phyloP scores from a whole-genome alignment of 1,140 invertebrate genomes.

The Drosophila subpulchrella region DNA sequence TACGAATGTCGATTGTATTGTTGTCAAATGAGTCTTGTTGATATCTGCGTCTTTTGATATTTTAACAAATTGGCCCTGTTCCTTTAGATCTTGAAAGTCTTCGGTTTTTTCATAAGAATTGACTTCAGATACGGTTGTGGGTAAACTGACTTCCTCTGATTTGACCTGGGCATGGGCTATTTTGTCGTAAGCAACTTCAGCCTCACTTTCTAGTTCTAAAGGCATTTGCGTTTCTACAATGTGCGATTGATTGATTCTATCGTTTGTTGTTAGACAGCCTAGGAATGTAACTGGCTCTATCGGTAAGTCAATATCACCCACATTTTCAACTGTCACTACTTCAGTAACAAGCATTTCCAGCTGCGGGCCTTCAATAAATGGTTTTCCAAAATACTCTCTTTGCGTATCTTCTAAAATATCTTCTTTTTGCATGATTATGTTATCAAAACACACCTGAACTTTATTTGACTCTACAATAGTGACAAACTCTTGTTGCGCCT shows the following conservation, averaged over 20 bases:
- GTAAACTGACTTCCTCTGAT: conserved; percentile 19
- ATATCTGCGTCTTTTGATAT: conserved; percentile 13
- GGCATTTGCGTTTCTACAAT: conserved; percentile 22
- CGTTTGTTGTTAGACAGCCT: conserved; percentile 1
- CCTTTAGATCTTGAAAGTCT: conserved; percentile 13
- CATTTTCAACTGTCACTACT: conserved; percentile 53
- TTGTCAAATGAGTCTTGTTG: conserved; percentile 39
- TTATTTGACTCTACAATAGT: conserved; percentile 35
- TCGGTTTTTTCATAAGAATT: conserved; percentile 48
- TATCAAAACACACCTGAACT: conserved; percentile 32
- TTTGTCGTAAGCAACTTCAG: neutral
- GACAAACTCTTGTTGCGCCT: conserved; percentile 24
- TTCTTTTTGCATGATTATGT: conserved; percentile 58
- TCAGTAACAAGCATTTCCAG: conserved; percentile 58
- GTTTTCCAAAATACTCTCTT: conserved; percentile 51
- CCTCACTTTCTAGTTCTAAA: conserved; percentile 35
- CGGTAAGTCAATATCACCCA: conserved; percentile 20
- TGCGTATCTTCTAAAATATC: conserved; percentile 18
- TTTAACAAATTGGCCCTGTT: conserved; percentile 6
- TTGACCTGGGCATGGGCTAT: conserved; percentile 31
- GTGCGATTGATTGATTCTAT: conserved; percentile 19
- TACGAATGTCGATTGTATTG: conserved; percentile 45
- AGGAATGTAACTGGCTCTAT: neutral
- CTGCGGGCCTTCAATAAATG: conserved; percentile 59
- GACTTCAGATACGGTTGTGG: conserved; percentile 56